phyloP scores from a whole-genome alignment of 35 echinoderm and acorn worm species.

The Lytechinus variegatus region DNA sequence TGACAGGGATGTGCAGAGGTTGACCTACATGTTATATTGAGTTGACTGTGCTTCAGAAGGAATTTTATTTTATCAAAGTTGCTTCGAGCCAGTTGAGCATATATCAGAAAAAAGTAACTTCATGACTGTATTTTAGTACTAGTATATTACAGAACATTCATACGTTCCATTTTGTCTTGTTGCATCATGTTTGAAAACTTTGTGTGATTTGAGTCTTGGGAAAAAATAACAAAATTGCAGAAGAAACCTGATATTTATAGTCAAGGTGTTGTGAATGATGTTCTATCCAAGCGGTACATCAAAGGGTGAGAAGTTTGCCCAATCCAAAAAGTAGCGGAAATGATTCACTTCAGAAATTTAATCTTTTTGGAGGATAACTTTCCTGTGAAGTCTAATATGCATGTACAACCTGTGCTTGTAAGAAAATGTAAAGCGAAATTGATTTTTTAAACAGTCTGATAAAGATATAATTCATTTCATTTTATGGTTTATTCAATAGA shows the following conservation, averaged over 20 bases:
- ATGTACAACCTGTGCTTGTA: background rate
- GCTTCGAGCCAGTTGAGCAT: too few species aligned
- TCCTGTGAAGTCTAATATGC: background rate
- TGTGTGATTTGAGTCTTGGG: background rate
- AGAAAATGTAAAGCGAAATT: too few species aligned
- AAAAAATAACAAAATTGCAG: background rate
- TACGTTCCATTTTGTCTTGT: background rate
- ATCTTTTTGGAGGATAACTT: background rate
- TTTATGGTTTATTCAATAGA: too few species aligned
- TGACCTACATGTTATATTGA: background rate
- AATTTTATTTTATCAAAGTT: too few species aligned
- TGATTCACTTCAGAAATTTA: background rate
- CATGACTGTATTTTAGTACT: background rate
- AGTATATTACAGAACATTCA: background rate
- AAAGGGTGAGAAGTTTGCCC: background rate
- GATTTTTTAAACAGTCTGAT: too few species aligned
- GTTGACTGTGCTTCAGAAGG: background rate
- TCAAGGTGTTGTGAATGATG: background rate
- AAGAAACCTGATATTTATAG: background rate
- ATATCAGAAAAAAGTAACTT: too few species aligned
- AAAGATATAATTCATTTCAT: too few species aligned
- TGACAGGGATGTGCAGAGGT: background rate
- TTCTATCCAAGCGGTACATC: background rate
- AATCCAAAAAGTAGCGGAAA: background rate
- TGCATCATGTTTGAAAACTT: background rate